Base-by-base conservation (phyloP, 1,140 invertebrate species). In the Calliopsis andreniformis region DNA sequence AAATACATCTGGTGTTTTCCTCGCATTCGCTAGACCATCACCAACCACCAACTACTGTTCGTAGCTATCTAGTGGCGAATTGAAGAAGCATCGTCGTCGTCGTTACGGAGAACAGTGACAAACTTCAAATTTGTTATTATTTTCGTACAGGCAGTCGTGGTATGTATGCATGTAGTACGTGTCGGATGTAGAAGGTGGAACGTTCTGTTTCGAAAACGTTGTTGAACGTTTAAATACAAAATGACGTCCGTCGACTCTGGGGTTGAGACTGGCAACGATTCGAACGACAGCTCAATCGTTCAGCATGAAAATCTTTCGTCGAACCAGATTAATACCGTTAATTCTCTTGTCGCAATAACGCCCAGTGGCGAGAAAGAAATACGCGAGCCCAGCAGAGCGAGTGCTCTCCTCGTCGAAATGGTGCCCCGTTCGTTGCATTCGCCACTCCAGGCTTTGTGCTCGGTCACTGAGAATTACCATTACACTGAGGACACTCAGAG, bases 181-280 rank as follows among this genome's bases (percentile, higher is more conserved):
- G n/a, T 56, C 28, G 47, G 8, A 14, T 66, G 20, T 20, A 6
- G 1, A 16, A 43, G 3, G 51, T 35, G 12, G 3, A 55, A 0
- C 16, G 7, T 53, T 3, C 39, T 25, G 3, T 39, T 32, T 42
- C 3, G 30, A n/a, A 58, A 25, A 61, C 73, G 35, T 59, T 28
- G 3, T 12, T 2, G 28, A 51, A 51, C 53, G 16, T 73, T 59
- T 59, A 28, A 45, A 53, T 78, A 0, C 8, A 78, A 77, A 82
- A 92, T 92, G 89, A 88, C 89, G 35, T 90, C 90, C 14, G 80
- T 90, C 51, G 94, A 95, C 89, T 95, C 94, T 12, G 94, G 94
- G 64, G 94, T 95, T 3, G 94, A 95, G 76, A 95, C 94, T 45
- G 94, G 94, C 62, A 95, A 94, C 84, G 94, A 95, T 85, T 94